These are phyloP conservation scores for Sciurus niger DNA, from an alignment of 2,113 vertebrate species.

Conservation along the genomic window DNA sequence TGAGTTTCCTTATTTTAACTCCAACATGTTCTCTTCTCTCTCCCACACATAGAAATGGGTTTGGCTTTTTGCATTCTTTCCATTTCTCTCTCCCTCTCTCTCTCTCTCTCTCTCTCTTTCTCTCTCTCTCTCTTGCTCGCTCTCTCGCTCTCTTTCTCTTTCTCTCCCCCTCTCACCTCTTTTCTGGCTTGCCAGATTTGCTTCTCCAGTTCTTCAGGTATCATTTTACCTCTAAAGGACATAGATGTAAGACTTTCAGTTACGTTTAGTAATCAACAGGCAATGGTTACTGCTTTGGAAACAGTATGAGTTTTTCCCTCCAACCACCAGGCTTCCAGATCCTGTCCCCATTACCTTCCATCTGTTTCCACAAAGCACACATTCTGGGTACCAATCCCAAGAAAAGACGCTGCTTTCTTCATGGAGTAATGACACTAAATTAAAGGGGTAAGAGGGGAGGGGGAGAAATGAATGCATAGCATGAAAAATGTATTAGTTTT, in stretches of 20 bases:
- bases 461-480: not conserved
- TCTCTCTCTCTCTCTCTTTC: conserved; percentile 54
- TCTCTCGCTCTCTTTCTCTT: conserved; percentile 73
- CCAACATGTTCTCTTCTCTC: not conserved
- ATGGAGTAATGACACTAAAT: conserved; percentile 93
- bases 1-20: conserved; percentile 69
- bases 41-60: not conserved
- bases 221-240: conserved; percentile 93
- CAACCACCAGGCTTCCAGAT: not conserved
- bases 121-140: conserved; percentile 54
- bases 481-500: not conserved
- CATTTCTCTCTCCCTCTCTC: not conserved
- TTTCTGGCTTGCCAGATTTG: conserved; percentile 88
- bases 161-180: conserved; percentile 89
- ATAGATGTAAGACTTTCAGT: conserved; percentile 88
- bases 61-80: not conserved
- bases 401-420: conserved; percentile 93
- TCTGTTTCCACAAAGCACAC: conserved; percentile 92
- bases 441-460: not conserved
- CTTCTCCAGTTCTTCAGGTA: conserved; percentile 93
- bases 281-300: conserved; percentile 76
- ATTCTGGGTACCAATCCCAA: conserved; percentile 92
- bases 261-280: conserved; percentile 76
- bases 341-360: conserved; percentile 88
- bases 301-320: conserved; percentile 44